phyloP scores from a whole-genome alignment of 2,888 invertebrate genomes.

The Rhingia campestris region DNA sequence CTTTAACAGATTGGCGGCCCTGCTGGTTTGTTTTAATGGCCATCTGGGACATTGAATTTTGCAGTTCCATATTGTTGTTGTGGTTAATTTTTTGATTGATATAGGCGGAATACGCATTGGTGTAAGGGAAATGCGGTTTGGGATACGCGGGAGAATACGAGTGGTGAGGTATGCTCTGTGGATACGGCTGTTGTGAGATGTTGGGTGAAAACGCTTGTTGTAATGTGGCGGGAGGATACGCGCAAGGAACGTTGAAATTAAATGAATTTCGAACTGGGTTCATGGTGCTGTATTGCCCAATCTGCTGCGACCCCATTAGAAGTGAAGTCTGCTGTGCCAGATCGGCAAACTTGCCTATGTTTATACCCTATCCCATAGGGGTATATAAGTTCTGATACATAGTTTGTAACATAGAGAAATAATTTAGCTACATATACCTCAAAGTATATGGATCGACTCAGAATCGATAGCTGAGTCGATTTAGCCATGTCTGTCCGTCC shows the following conservation, averaged over 20 bases:
- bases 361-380: too few relatives aligned
- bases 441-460: too few relatives aligned
- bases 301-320: not conserved
- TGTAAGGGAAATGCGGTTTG: not conserved
- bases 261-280: not conserved
- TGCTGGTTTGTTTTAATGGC: too few relatives aligned
- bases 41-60: too few relatives aligned
- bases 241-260: too few relatives aligned
- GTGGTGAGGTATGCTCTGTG: not conserved
- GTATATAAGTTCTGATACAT: too few relatives aligned
- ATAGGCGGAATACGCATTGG: not conserved
- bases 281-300: not conserved
- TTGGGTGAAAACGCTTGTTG: not conserved
- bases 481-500: too few relatives aligned
- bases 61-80: constrained; percentile 2
- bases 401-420: too few relatives aligned
- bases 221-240: not conserved
- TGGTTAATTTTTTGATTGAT: constrained; percentile 4
- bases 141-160: not conserved
- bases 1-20: too few relatives aligned
- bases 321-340: not conserved
- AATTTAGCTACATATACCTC: too few relatives aligned
- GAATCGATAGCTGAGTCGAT: too few relatives aligned
- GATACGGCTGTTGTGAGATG: not conserved
- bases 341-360: not conserved